A percentile compares a stretch with the other conserved stretches of the same genome.
Evolutionary conservation across 2,888 invertebrate species (phyloP).

Genomic region (Frankliniella fusca): DNA sequence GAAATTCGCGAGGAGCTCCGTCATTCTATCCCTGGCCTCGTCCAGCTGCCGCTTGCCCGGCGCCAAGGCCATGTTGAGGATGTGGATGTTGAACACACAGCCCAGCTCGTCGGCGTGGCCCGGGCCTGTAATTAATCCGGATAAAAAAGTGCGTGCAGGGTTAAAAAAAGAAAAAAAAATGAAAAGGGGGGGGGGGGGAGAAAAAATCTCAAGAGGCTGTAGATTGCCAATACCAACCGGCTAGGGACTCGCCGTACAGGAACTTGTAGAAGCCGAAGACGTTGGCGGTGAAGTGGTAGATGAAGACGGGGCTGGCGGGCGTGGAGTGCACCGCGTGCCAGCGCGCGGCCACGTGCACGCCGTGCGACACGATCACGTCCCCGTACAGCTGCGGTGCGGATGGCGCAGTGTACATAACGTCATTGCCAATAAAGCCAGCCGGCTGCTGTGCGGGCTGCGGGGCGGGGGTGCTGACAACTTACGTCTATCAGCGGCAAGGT

Average conservation of each 20-base stretch:
- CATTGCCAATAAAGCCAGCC: neutral
- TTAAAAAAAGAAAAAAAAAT: too few relatives aligned
- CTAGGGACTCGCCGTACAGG: neutral
- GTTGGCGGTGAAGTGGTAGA: neutral
- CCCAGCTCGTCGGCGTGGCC: slow-evolving; percentile 50
- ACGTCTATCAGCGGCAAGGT: neutral
- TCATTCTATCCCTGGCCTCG: neutral
- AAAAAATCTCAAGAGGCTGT: neutral
- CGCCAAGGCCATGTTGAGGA: slow-evolving; percentile 35
- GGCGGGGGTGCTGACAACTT: neutral
- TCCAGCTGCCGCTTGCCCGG: neutral
- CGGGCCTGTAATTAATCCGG: slow-evolving; percentile 42
- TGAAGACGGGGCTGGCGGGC: neutral
- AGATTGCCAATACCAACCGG: neutral
- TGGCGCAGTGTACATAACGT: neutral
- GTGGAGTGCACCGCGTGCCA: neutral
- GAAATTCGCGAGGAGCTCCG: neutral
- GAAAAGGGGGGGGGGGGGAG: too few relatives aligned
- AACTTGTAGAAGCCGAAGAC: slow-evolving; percentile 10
- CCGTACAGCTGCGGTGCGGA: neutral
- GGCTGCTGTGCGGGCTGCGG: neutral
- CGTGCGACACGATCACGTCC: neutral
- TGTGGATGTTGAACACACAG: slow-evolving; percentile 47
- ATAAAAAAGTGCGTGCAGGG: neutral
- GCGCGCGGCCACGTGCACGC: neutral